These are phyloP conservation scores for Nipponia nippon DNA, from an alignment of 2,113 vertebrate genomes.

Conservation along the genomic window DNA sequence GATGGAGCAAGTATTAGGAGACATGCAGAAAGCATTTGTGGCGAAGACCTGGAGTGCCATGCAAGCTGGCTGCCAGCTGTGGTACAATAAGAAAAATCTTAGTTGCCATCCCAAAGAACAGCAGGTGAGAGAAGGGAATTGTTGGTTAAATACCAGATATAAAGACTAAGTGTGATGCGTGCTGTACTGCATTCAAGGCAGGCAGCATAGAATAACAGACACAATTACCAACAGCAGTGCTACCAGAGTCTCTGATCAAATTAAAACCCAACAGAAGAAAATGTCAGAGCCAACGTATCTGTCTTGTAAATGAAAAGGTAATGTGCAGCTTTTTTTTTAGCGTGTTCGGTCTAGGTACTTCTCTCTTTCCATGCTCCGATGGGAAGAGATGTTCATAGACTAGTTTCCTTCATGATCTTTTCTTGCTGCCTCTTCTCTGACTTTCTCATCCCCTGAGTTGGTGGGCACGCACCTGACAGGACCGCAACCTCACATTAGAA, in stretches of 20 bases:
- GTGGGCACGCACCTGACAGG: not conserved
- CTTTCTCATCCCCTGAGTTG: not conserved
- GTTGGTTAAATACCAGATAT: not conserved
- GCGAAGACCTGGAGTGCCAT: not conserved
- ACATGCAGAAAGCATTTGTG: not conserved
- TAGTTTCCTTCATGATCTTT: not conserved
- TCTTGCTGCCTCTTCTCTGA: not conserved
- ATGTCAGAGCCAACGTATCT: not conserved
- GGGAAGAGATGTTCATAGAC: not conserved
- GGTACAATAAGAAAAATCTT: not conserved
- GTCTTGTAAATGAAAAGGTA: not conserved
- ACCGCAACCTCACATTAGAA: accelerated
- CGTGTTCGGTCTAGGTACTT: not conserved
- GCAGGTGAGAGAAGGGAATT: not conserved
- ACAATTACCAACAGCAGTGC: not conserved
- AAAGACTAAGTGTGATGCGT: not conserved
- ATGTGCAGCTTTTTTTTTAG: not conserved
- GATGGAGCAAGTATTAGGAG: not conserved
- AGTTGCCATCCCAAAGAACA: not conserved
- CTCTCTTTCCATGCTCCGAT: not conserved
- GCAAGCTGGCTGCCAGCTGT: not conserved
- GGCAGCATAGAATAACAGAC: not conserved
- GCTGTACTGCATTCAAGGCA: not conserved
- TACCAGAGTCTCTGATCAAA: not conserved
- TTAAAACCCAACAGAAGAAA: not conserved